Base-by-base conservation (phyloP, 37 sponge, comb jelly and placozoan genomes). In the Ephydatia muelleri region DNA sequence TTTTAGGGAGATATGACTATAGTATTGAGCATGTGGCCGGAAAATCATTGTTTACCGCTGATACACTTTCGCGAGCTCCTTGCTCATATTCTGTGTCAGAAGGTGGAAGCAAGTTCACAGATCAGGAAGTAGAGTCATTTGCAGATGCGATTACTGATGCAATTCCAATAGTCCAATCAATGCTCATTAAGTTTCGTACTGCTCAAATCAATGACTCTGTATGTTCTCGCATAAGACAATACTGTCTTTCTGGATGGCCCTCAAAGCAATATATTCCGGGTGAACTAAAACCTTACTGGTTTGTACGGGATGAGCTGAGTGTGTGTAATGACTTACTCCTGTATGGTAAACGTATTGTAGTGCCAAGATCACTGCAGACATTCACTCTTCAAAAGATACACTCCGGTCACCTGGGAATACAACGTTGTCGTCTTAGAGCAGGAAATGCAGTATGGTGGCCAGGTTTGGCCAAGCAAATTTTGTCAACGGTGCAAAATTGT, bases 361-460 rank as follows among this genome's bases (percentile, higher is more conserved):
- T 70, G 19, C 83, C 83, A 43, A 8, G n/a, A 49, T 21, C 38
- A 27, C 25, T 65, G 33, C 66, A 72, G 57, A 70, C 19, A 25
- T 72, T 70, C 19, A 85, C 67, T 21, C 31, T 79, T 25, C 73
- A 65, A 11, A 48, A 86, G 48, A 57, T 83, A 16, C 84, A 83
- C 66, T 31, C 23, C 36, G 82, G 70, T 29, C 83, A 82, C 73
- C 77, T 76, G 68, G 77, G 76, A 26, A 76, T 84, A 35, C 36
- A 31, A 31, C 75, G 28, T 37, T 84, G 84, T 68, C 84, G 68
- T 19, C 38, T 5, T 16, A n/a, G 77, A 22, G 76, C 68, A 47
- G 22, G 31, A n/a, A 79, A 86, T 31, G 36, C 86, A 49, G 80
- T 86, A 0, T 86, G 86, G 86, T 86, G 86, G 86, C 84, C 39